Evolutionary conservation across 2,113 vertebrate species (phyloP), one percentile per base, ranked within the genome.

Genomic region (Cynoglossus semilaevis): DNA sequence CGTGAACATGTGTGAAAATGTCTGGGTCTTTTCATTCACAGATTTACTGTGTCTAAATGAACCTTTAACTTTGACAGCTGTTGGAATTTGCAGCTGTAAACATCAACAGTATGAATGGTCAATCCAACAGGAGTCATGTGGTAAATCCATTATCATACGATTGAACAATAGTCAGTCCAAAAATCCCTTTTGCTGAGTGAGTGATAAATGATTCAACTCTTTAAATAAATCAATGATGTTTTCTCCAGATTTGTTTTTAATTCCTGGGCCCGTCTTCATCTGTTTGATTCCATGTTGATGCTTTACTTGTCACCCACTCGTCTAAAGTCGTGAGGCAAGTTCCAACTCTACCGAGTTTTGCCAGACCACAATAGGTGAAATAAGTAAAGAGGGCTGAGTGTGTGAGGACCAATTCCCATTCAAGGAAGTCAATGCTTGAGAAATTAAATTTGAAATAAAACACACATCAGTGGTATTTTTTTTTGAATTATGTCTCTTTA

Each of bases 281-380:
- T 16, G 29, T 9, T 17, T 6, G 13, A 35, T 34, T 56, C 58
- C 22, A n/a, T 17, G 35, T 15, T 19, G 17, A 51, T 49, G 34
- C 18, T 40, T 50, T 54, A 47, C 58, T 67, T 46, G 16, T 70
- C 67, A 41, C 38, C 63, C 52, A 58, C 16, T 17, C 41, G 58
- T 61, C 16, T 22, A 22, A 11, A 12, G 36, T 16, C 13, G 40
- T 15, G 11, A 59, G 35, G 48, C 14, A 34, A 53, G 37, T 34
- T 38, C 34, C 36, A 17, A 42, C 38, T 51, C 12, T 42, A 17
- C 36, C 3, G 11, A 40, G 64, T 37, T 49, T 62, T 22, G 35
- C 63, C 66, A 80, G 50, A 62, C 79, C 68, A 57, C 76, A 69
- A 51, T 38, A 59, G 58, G 58, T 4, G 44, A 73, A 64, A 68